Evolutionary conservation across 2,888 invertebrate genomes (phyloP), one percentile per base, ranked within the genome.

Genomic region (Acrobasis suavella): DNA sequence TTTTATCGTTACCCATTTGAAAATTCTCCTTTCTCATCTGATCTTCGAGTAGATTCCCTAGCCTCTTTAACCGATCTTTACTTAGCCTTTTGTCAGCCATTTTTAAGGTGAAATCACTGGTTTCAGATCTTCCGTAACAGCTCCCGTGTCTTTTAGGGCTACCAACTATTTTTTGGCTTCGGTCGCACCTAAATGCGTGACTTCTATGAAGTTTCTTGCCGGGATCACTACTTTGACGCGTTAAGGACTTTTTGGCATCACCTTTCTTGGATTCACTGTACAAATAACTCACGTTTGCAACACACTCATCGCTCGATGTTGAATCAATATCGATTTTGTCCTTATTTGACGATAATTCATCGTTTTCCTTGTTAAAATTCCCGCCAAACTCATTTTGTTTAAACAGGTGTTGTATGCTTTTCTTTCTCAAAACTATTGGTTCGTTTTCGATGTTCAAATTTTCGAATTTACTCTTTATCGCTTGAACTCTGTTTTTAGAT

Each of bases 391-490:
- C 60, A 15, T 69, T 74, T 12, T 75, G 72, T 73, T 77, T 78
- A 60, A 67, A 74, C 75, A 80, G 70, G 55, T 80, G 80, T 62
- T 72, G 66, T 12, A 55, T 56, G 52, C 63, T 73, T 64, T 69
- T 73, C 52, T 66, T 72, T 62, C 62, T 69, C 55, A 65, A 66
- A 22, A 76, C 67, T n/a, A 77, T 60, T 15, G 80, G 74, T n/a
- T 81, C 78, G 62, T 72, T 80, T 54, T 90, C 88, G 7, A 72
- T 74, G 64, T 78, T 91, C 61, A 93, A 78, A 77, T 87, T 93
- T 75, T 95, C 95, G 75, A 95, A 95, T 85, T 93, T 94, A 82
- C 90, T 94, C 78, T 94, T 94, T 67, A 95, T 95, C 59, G 93
- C 93, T 89, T 94, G 94, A 54, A 95, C 95, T 86, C 94, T 90